Evolutionary conservation across 2,113 vertebrate species (phyloP).

Genomic region (Dipodomys merriami): DNA sequence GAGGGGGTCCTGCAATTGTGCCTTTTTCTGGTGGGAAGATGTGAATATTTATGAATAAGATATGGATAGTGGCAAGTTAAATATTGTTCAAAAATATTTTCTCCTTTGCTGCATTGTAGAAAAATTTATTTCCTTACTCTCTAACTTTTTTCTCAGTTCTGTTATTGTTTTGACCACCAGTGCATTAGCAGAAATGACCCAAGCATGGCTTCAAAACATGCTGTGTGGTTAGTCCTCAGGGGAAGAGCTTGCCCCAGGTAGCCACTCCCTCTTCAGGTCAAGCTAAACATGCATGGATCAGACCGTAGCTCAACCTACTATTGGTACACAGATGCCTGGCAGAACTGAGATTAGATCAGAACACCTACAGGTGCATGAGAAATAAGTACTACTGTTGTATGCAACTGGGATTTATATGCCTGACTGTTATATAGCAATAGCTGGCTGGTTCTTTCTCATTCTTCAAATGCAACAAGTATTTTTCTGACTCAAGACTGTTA

Average conservation of each 20-base stretch:
- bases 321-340: background rate
- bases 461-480: constrained; percentile 4
- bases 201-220: background rate
- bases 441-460: constrained; percentile 13
- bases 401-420: background rate
- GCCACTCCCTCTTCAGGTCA: background rate
- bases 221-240: background rate
- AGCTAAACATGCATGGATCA: background rate
- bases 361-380: background rate
- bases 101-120: background rate
- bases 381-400: background rate
- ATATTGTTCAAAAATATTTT: constrained; percentile 22
- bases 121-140: background rate
- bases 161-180: background rate
- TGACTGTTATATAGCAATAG: background rate
- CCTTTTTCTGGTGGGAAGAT: constrained; percentile 7
- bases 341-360: background rate
- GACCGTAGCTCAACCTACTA: background rate
- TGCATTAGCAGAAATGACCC: background rate
- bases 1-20: background rate
- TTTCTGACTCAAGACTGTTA: background rate
- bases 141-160: constrained; percentile 16
- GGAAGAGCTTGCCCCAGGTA: background rate
- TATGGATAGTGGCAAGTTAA: background rate
- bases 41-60: constrained; percentile 48